These are phyloP conservation scores for Apamea crenata DNA, from an alignment of 2,888 invertebrate species.

Conservation along the genomic window DNA sequence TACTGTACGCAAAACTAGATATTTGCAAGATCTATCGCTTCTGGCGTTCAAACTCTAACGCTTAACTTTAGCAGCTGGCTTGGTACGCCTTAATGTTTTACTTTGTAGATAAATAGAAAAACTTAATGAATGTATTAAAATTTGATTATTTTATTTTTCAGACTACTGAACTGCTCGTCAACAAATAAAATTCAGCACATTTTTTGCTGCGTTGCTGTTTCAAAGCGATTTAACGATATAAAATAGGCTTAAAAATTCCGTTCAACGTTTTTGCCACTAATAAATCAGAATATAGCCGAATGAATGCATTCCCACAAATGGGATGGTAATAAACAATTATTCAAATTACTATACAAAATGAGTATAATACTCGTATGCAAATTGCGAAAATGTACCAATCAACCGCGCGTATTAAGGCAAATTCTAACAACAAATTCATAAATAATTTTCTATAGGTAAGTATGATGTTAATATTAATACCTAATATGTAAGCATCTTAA, in stretches of 20 bases:
- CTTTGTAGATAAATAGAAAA: neutral
- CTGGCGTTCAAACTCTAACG: neutral
- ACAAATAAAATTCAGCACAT: slow-evolving; percentile 8
- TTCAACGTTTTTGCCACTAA: slow-evolving; percentile 45
- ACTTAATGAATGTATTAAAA: neutral
- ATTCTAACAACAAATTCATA: slow-evolving; percentile 41
- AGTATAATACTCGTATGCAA: slow-evolving; percentile 82
- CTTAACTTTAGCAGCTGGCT: neutral
- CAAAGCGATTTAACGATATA: slow-evolving; percentile 34
- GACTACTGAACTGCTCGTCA: neutral
- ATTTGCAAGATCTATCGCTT: neutral
- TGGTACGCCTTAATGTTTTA: neutral
- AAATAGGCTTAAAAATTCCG: slow-evolving; percentile 51
- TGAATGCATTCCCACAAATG: slow-evolving; percentile 72
- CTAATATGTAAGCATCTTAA: neutral
- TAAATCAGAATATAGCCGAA: slow-evolving; percentile 76
- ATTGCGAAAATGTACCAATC: slow-evolving; percentile 71
- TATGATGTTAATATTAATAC: neutral
- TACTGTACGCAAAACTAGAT: neutral
- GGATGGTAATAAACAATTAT: slow-evolving; percentile 85
- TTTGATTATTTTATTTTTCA: neutral
- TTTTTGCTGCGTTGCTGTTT: slow-evolving; percentile 29
- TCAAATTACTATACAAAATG: slow-evolving; percentile 82
- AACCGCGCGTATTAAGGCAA: slow-evolving; percentile 56
- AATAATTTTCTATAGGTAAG: neutral